A percentile compares a stretch with the other conserved stretches of the same genome.
Evolutionary conservation across 2,797 vertebrate genomes (phyloP).

Genomic region (Spheniscus humboldti): DNA sequence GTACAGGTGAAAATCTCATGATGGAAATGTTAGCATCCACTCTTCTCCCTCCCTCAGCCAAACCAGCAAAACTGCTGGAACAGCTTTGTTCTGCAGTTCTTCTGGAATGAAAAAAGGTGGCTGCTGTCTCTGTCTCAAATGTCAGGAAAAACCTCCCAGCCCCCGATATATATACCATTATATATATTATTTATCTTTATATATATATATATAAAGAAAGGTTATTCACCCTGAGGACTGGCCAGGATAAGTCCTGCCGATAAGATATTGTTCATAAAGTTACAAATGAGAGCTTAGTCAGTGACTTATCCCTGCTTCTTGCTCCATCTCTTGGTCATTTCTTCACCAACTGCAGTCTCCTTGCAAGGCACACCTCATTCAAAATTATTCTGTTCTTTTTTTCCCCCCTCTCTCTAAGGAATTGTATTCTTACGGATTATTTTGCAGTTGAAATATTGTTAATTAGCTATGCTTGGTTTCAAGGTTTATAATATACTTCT

Average conservation of each 20-base stretch:
- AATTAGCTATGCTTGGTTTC: not conserved
- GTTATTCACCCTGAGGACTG: not conserved
- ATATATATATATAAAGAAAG: not conserved
- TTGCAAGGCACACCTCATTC: not conserved
- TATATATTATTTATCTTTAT: no score
- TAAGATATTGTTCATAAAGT: not conserved
- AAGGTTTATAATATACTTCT: not conserved
- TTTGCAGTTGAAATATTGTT: not conserved
- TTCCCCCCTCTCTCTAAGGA: not conserved
- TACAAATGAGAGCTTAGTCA: not conserved
- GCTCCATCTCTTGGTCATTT: slow-evolving; percentile 20
- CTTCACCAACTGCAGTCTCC: not conserved
- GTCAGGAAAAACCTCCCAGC: not conserved
- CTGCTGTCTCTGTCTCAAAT: not conserved
- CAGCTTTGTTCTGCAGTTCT: not conserved
- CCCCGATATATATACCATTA: not conserved
- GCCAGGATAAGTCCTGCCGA: not conserved
- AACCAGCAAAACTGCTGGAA: not conserved
- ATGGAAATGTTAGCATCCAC: not conserved
- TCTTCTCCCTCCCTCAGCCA: not conserved
- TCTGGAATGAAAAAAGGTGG: not conserved
- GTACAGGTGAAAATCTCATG: not conserved
- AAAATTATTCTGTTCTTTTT: not conserved
- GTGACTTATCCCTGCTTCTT: slow-evolving; percentile 16
- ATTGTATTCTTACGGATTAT: not conserved